Evolutionary conservation across 2,888 invertebrate genomes (phyloP).

Genomic region (Chloroclystis v-ata): DNA sequence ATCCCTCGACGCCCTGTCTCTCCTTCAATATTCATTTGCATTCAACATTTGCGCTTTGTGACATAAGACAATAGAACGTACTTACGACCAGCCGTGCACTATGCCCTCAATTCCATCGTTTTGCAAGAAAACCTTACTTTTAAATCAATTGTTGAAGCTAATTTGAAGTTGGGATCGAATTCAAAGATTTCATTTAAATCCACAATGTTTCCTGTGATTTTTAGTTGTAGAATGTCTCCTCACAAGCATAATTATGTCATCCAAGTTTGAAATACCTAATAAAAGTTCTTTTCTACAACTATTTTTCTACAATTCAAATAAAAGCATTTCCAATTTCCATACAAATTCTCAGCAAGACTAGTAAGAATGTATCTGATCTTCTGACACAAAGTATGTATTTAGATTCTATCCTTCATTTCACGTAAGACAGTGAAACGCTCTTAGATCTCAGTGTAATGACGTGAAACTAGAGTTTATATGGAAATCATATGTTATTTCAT

Average conservation of each 20-base stretch:
- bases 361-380: neutral
- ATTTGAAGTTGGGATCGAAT: too few species aligned
- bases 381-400: neutral
- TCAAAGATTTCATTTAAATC: too few species aligned
- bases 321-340: too few species aligned
- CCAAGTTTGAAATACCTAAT: too few species aligned
- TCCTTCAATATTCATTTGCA: constrained; percentile 56
- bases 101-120: constrained; percentile 1
- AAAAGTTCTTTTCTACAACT: too few species aligned
- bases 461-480: constrained; percentile 11
- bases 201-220: too few species aligned
- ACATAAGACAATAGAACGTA: constrained; percentile 41
- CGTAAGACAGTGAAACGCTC: neutral
- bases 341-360: too few species aligned
- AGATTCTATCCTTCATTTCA: neutral
- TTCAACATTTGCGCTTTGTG: constrained; percentile 50
- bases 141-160: neutral
- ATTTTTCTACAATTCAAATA: too few species aligned
- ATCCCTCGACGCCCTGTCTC: constrained; percentile 31
- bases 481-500: constrained; percentile 1
- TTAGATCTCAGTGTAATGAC: constrained; percentile 10
- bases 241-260: too few species aligned
- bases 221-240: too few species aligned
- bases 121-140: neutral
- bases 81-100: constrained; percentile 2